phyloP scores from a whole-genome alignment of 1,140 invertebrate species.

The Cheumatopsyche charites region DNA sequence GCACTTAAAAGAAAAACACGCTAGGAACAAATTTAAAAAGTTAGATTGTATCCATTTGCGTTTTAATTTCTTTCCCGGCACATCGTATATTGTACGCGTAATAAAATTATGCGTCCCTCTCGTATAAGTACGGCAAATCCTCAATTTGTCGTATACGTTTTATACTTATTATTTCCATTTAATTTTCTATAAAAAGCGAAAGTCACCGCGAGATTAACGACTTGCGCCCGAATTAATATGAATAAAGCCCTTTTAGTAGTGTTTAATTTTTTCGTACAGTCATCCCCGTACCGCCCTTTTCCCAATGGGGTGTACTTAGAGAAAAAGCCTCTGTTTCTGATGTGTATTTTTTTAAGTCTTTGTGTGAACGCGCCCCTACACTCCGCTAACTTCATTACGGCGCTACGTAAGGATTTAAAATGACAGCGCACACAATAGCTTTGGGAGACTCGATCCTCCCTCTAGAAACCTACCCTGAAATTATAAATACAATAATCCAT shows the following conservation, averaged over 20 bases:
- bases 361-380: conserved; percentile 8
- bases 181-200: too few species aligned
- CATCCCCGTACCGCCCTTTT: neutral
- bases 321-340: conserved; percentile 3
- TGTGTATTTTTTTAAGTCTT: conserved; percentile 20
- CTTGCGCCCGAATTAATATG: neutral
- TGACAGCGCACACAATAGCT: conserved; percentile 40
- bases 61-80: conserved; percentile 7
- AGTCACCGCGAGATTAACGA: conserved; percentile 1
- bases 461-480: neutral
- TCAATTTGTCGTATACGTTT: too few species aligned
- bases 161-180: too few species aligned
- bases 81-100: neutral
- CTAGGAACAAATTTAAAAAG: conserved; percentile 13
- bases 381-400: conserved; percentile 34
- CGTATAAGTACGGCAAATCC: too few species aligned
- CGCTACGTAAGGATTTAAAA: conserved; percentile 36
- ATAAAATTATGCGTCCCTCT: too few species aligned
- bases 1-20: conserved; percentile 4
- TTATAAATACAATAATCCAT: conserved; percentile 37
- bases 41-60: conserved; percentile 14
- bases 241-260: conserved; percentile 6
- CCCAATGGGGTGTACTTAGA: neutral
- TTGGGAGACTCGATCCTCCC: conserved; percentile 33
- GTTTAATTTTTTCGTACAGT: conserved; percentile 16